Percentiles rank a stretch among this genome's conserved stretches.
These are phyloP conservation scores for Psilanteris sp. DNA, from an alignment of 1,140 invertebrate species.

Conservation along the genomic window DNA sequence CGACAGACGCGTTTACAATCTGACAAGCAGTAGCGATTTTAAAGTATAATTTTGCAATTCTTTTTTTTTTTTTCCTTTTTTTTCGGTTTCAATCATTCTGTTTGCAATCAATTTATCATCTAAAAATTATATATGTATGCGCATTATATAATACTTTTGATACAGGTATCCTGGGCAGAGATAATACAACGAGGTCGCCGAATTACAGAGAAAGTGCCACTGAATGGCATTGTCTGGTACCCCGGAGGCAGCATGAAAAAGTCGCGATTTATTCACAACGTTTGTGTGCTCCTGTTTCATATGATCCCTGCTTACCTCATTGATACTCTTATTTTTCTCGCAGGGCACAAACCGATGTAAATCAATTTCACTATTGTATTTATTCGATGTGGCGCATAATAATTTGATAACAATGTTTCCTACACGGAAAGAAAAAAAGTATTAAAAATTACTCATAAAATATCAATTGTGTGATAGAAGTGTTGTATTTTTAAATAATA, in stretches of 20 bases:
- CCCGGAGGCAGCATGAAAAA: constrained; percentile 94
- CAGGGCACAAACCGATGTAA: constrained; percentile 91
- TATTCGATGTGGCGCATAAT: too few relatives aligned
- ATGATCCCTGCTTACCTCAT: constrained; percentile 91
- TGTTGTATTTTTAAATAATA: too few relatives aligned
- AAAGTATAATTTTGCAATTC: too few relatives aligned
- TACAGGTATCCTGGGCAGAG: constrained; percentile 88
- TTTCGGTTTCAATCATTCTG: too few relatives aligned
- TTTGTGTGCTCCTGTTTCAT: constrained; percentile 91
- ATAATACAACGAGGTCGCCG: constrained; percentile 90
- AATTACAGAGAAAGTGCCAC: constrained; percentile 86
- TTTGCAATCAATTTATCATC: too few relatives aligned
- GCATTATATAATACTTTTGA: too few relatives aligned
- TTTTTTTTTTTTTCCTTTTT: background rate
- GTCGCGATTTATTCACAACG: constrained; percentile 86
- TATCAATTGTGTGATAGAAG: too few relatives aligned
- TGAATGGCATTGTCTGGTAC: constrained; percentile 92
- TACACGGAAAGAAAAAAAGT: too few relatives aligned
- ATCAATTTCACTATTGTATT: too few relatives aligned
- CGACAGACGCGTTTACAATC: constrained; percentile 83
- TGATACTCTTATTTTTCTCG: constrained; percentile 86
- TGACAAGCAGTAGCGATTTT: constrained; percentile 86
- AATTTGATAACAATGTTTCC: too few relatives aligned
- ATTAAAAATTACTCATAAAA: too few relatives aligned
- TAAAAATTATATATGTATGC: too few relatives aligned